phyloP scores from a whole-genome alignment of 2,797 vertebrate genomes.

The Chanos chanos region DNA sequence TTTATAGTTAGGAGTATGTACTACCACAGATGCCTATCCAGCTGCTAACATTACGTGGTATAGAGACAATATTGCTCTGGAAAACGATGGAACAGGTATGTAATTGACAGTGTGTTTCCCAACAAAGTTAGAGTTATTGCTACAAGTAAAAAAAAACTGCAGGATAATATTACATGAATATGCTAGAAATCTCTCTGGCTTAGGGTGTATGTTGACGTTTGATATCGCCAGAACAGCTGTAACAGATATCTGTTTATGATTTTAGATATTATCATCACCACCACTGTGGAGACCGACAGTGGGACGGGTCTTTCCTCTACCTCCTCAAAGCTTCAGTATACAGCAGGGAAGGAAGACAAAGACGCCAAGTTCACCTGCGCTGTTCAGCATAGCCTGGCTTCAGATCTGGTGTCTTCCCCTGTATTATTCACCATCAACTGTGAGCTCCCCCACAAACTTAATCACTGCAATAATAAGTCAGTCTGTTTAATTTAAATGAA shows the following conservation, averaged over 20 bases:
- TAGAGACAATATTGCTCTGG: slow-evolving; percentile 74
- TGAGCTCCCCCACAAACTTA: slow-evolving; percentile 72
- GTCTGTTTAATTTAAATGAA: no score
- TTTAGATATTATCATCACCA: slow-evolving; percentile 22
- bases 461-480: no score
- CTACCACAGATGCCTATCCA: slow-evolving; percentile 81
- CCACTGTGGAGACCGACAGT: slow-evolving; percentile 1
- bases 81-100: slow-evolving; percentile 74
- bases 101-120: slow-evolving; percentile 24
- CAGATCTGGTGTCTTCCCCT: slow-evolving; percentile 65
- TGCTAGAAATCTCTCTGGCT: no score
- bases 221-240: background rate
- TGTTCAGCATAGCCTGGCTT: slow-evolving; percentile 59
- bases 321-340: slow-evolving; percentile 78
- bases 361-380: slow-evolving; percentile 80
- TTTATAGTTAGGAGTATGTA: slow-evolving; percentile 83
- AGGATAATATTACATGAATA: no score
- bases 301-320: slow-evolving; percentile 10
- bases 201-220: no score
- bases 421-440: slow-evolving; percentile 84
- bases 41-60: slow-evolving; percentile 85
- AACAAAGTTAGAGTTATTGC: no score
- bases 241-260: slow-evolving; percentile 7
- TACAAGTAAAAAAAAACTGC: no score
- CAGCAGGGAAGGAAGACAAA: slow-evolving; percentile 80